Conservation (phyloP, 2,113 vertebrate species). For the Hassar affinis region DNA sequence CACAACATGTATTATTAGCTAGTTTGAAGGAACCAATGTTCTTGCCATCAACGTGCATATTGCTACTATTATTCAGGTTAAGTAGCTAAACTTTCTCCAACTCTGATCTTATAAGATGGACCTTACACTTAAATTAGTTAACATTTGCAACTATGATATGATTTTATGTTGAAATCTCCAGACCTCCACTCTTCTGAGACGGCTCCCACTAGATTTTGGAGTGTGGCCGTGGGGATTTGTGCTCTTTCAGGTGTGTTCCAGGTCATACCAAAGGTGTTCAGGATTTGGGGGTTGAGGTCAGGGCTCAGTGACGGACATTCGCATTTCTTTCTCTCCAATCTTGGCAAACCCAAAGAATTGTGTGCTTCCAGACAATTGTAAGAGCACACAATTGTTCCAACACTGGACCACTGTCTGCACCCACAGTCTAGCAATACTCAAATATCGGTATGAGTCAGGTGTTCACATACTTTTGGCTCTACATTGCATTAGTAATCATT, state of each 20-base stretch:
- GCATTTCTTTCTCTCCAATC: neutral
- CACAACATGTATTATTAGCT: no score
- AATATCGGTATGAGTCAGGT: neutral
- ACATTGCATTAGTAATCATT: neutral
- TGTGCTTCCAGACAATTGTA: neutral
- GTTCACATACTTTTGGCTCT: neutral
- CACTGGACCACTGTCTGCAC: neutral
- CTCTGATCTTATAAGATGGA: no score
- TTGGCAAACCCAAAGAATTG: neutral
- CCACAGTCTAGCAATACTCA: neutral
- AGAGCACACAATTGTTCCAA: neutral
- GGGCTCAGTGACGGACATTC: neutral
- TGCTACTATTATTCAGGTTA: no score
- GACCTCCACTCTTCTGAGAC: neutral
- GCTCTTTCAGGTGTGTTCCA: neutral
- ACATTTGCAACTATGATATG: no score
- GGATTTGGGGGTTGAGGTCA: neutral
- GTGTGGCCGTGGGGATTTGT: no score
- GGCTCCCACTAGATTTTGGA: neutral
- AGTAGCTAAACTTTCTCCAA: no score
- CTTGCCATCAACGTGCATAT: no score
- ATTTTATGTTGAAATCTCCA: neutral
- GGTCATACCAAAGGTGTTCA: neutral
- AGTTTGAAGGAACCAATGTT: no score
- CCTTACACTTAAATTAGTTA: no score